Base-by-base conservation (phyloP, 2,113 vertebrate genomes). In the Leuciscus idus region DNA sequence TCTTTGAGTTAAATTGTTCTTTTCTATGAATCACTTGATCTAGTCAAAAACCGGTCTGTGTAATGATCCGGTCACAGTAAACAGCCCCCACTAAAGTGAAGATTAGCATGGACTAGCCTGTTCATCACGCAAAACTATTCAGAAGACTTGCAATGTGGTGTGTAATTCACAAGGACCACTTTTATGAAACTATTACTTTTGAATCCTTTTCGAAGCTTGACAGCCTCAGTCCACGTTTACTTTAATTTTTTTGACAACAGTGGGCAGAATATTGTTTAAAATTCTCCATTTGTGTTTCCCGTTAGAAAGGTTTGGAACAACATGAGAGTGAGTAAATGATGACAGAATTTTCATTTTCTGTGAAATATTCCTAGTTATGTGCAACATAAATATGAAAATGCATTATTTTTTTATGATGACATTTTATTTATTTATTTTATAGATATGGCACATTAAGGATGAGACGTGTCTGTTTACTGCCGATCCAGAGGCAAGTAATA, bases 381-480 rank as follows among this genome's bases (percentile, higher is more conserved):
- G 28, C 28, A 33, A 33, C 8, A 77, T 55, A 21, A 55, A 77
- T 77, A 30, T 80, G 19, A 59, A 61, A 80, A 12, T 39, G 21
- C 36, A 17, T 52, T 12, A 17, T 52, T 68, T 39, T n/a, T 76
- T 23, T 43, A 57, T 43, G 39, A 74, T 76, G 43, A 72, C 48
- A 26, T 36, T 76, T 33, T 46, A 28, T n/a, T 77, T 84, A 6
- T 6, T 55, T 50, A 61, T 39, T 19, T 21, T 76, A 48, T 90
- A 95, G 96, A 95, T 96, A 88, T 96, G 95, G 93, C 92, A 95
- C 87, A 92, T 95, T 74, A 91, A 95, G 72, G 94, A 94, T 33
- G 92, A 96, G 82, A 92, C 87, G 3, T 96, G 95, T 90, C 88
- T 95, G 30, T 91, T 94, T 85, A 94, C 91, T 1, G 89, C 90